Evolutionary conservation across 2,113 vertebrate species (phyloP).

Genomic region (Pelvicachromis taeniatus): DNA sequence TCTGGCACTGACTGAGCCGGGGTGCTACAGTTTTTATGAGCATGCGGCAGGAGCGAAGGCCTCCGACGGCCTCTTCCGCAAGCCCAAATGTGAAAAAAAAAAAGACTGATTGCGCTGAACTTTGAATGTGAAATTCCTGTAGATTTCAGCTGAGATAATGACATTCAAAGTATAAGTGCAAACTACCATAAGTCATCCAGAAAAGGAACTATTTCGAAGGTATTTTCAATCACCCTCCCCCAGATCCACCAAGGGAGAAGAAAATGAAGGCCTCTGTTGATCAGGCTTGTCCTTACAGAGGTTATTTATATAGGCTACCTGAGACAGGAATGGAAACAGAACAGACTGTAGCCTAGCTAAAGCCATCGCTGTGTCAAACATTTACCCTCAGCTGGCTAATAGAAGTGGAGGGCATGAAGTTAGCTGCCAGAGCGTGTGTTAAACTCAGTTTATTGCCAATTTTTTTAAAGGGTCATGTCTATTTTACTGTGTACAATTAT

Average conservation of each 20-base stretch:
- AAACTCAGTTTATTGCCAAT: neutral
- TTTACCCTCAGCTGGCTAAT: neutral
- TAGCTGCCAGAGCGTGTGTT: neutral
- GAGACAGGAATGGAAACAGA: constrained; percentile 43
- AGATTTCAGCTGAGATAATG: neutral
- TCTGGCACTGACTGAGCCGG: neutral
- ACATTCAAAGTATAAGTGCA: constrained; percentile 3
- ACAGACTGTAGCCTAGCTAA: constrained; percentile 18
- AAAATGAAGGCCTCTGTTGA: constrained; percentile 34
- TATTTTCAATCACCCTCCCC: constrained; percentile 52
- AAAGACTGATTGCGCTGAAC: neutral
- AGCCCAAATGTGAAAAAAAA: neutral
- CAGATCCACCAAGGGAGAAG: neutral
- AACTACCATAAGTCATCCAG: neutral
- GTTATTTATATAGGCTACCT: constrained; percentile 55
- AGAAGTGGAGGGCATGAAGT: neutral
- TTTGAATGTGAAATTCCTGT: neutral
- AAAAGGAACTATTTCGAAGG: constrained; percentile 52
- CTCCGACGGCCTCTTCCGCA: neutral
- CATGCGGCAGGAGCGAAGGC: neutral
- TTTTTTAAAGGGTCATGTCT: neutral
- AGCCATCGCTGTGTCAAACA: constrained; percentile 3
- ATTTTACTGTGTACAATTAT: neutral
- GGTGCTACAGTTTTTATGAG: neutral
- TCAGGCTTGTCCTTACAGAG: constrained; percentile 51